Evolutionary conservation across 2,113 vertebrate genomes (phyloP), one percentile per base, ranked within the genome.

Genomic region (Leuciscus idus): DNA sequence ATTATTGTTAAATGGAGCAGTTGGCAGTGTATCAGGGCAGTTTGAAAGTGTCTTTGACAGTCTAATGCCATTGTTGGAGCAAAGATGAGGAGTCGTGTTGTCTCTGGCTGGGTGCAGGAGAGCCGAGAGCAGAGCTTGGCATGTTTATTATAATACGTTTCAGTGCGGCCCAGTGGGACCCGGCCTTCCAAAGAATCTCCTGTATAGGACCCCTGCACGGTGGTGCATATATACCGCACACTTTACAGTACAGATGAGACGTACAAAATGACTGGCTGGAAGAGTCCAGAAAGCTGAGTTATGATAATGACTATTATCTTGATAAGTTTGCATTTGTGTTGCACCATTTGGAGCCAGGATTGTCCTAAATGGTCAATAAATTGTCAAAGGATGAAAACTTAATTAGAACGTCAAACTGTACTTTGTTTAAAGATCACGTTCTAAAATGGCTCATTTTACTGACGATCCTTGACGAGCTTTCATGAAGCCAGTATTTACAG

Each of bases 41-140:
- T 68, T 81, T 83, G 26, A 85, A 73, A 82, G 52, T 59, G 77
- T 79, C 76, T 48, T 85, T 87, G 66, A 90, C 85, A 89, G 57
- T 72, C 85, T 89, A 90, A 88, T 88, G 83, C 78, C 85, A 83
- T 87, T 90, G 87, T 87, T 80, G 83, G 87, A 85, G 78, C 85
- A 26, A 36, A 72, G 55, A 64, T 76, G 79, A 89, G 48, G 66
- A 43, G 43, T 64, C 36, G 39, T 88, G 85, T 84, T 90, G 76
- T 85, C 85, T 81, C 82, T 86, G 89, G 85, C 81, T 66, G 30
- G 82, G 19, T 80, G 76, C 82, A 61, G 48, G n/a, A 21, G 52
- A 90, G n/a, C 33, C 15, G 79, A 73, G 77, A 55, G 43, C 85
- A 57, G 50, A 43, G 62, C 79, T 89, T 87, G 88, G 85, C 77